A percentile compares a stretch with the other conserved stretches of the same genome.
Conservation (phyloP, 2,797 vertebrate genomes). For the Chiloscyllium punctatum region DNA sequence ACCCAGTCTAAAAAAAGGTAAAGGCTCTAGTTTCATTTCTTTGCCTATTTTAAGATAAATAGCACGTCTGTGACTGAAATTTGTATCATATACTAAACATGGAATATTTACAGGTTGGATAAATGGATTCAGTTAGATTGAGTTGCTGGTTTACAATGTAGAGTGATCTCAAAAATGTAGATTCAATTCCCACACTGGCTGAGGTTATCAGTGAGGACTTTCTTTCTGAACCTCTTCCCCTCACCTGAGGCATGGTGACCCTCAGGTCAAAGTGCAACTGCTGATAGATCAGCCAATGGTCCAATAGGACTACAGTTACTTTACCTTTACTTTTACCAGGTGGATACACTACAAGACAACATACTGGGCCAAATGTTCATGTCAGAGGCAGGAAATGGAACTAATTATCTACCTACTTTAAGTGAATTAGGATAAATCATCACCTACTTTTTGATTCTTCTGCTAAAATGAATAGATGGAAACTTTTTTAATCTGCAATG, state of each 20-base stretch:
- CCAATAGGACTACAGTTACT: too few species aligned
- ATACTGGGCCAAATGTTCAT: neutral
- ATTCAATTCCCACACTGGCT: too few species aligned
- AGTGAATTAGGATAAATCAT: too few species aligned
- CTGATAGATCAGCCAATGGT: too few species aligned
- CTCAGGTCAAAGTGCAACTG: too few species aligned
- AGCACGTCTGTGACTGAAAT: neutral
- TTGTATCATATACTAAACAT: neutral
- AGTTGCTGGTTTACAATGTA: too few species aligned
- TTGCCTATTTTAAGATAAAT: neutral
- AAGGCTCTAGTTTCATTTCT: neutral
- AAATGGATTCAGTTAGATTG: too few species aligned
- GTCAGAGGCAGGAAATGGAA: neutral
- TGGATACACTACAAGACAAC: neutral
- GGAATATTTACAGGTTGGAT: neutral
- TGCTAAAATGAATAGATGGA: neutral
- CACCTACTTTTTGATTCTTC: neutral
- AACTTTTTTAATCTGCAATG: neutral
- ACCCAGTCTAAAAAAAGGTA: neutral
- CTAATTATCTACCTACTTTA: neutral
- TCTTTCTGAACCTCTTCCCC: too few species aligned
- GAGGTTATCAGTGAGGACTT: too few species aligned
- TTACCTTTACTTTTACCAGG: too few species aligned
- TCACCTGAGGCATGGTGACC: too few species aligned
- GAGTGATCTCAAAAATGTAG: too few species aligned